Conservation (phyloP, 2,797 vertebrate genomes). For the Sebastes oblongus region DNA sequence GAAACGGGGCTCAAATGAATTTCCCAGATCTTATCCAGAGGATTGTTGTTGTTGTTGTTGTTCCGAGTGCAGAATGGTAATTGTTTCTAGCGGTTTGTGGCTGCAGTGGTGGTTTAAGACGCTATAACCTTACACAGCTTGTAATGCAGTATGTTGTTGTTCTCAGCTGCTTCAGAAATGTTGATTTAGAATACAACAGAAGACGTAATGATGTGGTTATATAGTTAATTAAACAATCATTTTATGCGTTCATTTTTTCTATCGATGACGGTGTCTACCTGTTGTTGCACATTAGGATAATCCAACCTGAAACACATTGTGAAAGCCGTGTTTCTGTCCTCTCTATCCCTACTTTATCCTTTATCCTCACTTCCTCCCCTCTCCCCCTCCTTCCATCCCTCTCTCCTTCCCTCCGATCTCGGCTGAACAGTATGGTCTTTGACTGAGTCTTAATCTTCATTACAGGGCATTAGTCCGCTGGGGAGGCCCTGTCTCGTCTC, state of each 20-base stretch:
- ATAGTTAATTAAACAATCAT: background rate
- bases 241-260: background rate
- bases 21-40: background rate
- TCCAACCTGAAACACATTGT: constrained; percentile 81
- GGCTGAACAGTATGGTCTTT: constrained; percentile 84
- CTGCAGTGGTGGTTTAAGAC: background rate
- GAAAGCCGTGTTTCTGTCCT: constrained; percentile 84
- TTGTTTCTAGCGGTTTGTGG: background rate
- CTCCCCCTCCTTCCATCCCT: constrained; percentile 63
- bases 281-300: constrained; percentile 43
- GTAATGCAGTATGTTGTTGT: background rate
- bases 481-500: constrained; percentile 83
- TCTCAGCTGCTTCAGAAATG: background rate
- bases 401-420: constrained; percentile 54
- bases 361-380: constrained; percentile 79
- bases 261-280: constrained; percentile 5
- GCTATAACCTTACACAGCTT: background rate
- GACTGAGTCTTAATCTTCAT: constrained; percentile 99
- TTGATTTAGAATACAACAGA: background rate
- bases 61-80: background rate
- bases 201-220: background rate
- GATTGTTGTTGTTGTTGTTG: background rate
- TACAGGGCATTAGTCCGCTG: constrained; percentile 93
- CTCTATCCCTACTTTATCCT: constrained; percentile 41
- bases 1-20: background rate